Evolutionary conservation across 30 jellyfish, hydroid and myxozoan species (phyloP).

Genomic region (Catostylus mosaicus): DNA sequence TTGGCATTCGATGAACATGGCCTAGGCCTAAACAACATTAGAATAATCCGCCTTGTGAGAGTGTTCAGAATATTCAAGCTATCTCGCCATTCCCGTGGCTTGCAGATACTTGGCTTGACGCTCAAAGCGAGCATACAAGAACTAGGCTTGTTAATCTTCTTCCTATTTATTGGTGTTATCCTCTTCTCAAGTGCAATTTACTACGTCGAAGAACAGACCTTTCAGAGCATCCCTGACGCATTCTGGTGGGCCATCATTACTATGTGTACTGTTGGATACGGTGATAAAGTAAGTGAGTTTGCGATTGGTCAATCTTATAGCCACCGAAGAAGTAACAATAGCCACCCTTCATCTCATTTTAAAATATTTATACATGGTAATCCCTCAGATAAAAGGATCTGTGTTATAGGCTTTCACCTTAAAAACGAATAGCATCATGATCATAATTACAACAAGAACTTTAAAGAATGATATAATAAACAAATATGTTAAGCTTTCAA

Average conservation of each 20-base stretch:
- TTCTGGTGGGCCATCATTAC: constrained; percentile 99
- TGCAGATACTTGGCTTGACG: constrained; percentile 91
- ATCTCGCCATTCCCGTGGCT: constrained; percentile 95
- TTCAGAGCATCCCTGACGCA: constrained; percentile 94
- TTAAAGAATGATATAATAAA: too few relatives aligned
- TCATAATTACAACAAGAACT: too few relatives aligned
- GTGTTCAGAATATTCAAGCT: constrained; percentile 93
- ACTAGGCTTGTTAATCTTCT: constrained; percentile 87
- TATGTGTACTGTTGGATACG: constrained; percentile 98
- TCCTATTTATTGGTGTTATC: constrained; percentile 85
- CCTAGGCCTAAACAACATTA: constrained; percentile 76
- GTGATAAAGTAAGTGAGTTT: constrained; percentile 76
- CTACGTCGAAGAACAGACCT: constrained; percentile 81
- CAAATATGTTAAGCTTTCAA: too few relatives aligned
- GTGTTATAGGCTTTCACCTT: too few relatives aligned
- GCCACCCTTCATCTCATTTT: too few relatives aligned
- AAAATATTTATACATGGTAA: too few relatives aligned
- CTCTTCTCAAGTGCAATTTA: constrained; percentile 92
- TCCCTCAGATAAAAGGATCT: too few relatives aligned
- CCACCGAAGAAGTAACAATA: too few relatives aligned
- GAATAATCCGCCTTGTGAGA: constrained; percentile 90
- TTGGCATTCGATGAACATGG: constrained; percentile 70
- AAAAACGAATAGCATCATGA: too few relatives aligned
- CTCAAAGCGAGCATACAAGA: constrained; percentile 92
- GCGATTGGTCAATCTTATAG: too few relatives aligned